Percentiles rank a stretch among this genome's conserved stretches.
Conservation (phyloP, 2,113 vertebrate genomes). For the Leucosticte australis region DNA sequence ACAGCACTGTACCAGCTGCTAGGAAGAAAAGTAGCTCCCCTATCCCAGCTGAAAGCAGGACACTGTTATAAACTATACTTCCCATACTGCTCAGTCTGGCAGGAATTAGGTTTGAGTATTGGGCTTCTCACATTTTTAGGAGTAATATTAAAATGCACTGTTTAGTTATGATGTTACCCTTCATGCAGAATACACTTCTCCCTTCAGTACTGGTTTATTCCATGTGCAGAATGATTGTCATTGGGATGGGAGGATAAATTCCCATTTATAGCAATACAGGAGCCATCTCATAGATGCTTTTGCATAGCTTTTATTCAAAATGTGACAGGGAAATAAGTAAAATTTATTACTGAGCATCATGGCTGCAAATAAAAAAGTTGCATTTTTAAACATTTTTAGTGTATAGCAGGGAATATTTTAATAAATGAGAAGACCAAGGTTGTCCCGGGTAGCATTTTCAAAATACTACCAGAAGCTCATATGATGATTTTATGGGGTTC, state of each 20-base stretch:
- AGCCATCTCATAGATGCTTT: not conserved
- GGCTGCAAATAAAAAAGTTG: not conserved
- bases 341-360: accelerated
- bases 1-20: not conserved
- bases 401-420: not conserved
- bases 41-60: not conserved
- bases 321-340: not conserved
- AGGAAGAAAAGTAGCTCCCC: not conserved
- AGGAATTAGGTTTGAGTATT: not conserved
- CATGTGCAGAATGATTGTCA: accelerated
- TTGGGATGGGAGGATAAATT: not conserved
- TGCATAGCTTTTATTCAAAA: not conserved
- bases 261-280: not conserved
- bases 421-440: not conserved
- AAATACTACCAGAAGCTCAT: not conserved
- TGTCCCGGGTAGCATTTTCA: not conserved
- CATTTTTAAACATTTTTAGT: not conserved
- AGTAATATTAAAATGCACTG: not conserved
- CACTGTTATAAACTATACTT: not conserved
- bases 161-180: accelerated
- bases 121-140: not conserved
- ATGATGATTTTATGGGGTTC: not conserved
- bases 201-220: not conserved
- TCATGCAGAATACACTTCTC: not conserved
- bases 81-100: not conserved